phyloP scores from a whole-genome alignment of 2,797 vertebrate species.

The Percopsis omiscomaycus region DNA sequence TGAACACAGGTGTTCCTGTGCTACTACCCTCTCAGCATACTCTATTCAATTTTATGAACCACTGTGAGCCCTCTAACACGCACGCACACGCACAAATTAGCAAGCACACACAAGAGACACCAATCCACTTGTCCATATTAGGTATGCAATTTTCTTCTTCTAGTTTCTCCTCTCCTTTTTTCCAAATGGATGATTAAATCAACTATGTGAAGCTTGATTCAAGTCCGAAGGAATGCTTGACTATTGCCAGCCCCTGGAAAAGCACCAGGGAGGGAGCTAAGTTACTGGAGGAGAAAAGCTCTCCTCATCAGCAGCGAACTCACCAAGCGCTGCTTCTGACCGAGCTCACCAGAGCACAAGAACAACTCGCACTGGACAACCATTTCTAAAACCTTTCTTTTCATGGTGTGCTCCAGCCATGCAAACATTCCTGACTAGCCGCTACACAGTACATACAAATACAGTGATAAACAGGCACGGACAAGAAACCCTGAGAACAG shows the following conservation, averaged over 20 bases:
- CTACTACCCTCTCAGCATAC: slow-evolving; percentile 52
- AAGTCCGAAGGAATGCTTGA: slow-evolving; percentile 91
- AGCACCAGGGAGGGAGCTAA: slow-evolving; percentile 82
- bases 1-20: slow-evolving; percentile 64
- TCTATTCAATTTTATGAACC: not conserved
- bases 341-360: slow-evolving; percentile 31
- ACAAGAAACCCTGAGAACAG: slow-evolving; percentile 29
- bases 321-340: slow-evolving; percentile 44
- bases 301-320: slow-evolving; percentile 73
- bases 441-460: slow-evolving; percentile 3
- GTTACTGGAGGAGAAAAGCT: slow-evolving; percentile 63
- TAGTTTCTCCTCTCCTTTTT: slow-evolving; percentile 70
- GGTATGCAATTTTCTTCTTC: slow-evolving; percentile 88
- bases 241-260: slow-evolving; percentile 88
- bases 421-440: slow-evolving; percentile 11
- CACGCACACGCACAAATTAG: slow-evolving; percentile 30
- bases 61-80: slow-evolving; percentile 38
- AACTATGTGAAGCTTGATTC: slow-evolving; percentile 95
- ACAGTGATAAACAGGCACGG: slow-evolving; percentile 14
- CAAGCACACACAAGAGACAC: slow-evolving; percentile 70
- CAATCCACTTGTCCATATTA: slow-evolving; percentile 97
- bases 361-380: slow-evolving; percentile 1
- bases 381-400: slow-evolving; percentile 12
- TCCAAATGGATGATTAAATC: slow-evolving; percentile 94
- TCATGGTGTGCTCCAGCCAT: slow-evolving; percentile 19